Evolutionary conservation across 2,888 invertebrate genomes (phyloP), one percentile per base, ranked within the genome.

Genomic region (Polyommatus iphigenia): DNA sequence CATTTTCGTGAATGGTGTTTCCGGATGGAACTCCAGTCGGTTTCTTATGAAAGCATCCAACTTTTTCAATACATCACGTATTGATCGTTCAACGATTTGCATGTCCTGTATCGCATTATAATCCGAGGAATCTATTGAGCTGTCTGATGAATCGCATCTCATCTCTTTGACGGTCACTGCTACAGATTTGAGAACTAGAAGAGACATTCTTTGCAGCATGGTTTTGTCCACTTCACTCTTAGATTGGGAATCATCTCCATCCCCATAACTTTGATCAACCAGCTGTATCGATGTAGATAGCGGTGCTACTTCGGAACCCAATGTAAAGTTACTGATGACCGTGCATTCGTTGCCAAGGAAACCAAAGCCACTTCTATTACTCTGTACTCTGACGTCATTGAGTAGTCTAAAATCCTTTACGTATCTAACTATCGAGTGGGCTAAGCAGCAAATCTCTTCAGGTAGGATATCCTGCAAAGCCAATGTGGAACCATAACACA

Each of bases 131-230:
- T 97, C 97, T 72, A 97, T 95, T 0, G 98, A 98, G 57, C 97
- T 97, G 85, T 97, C 98, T 10, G 97, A 97, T 24, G 97, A 97
- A 88, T 98, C 98, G 80, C 97, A 97, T 78, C 98, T 94, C 83
- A 98, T 98, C 89, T 98, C 98, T 87, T 98, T 98, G 0, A 98
- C 97, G 0, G 97, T 98, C 0, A 98, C 97, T 0, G 98, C 98
- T 57, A 98, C 97, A 41, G 98, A 97, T 91, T 98, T 98, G 4
- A 98, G 90, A 77, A 98, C 97, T 79, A 98, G 90, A n/a, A 98
- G 90, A 3, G 97, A 97, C 94, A 98, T 96, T 90, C 98, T 97
- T 86, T 98, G 98, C 71, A 98, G 90, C 86, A 98, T 95, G 2
- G 97, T 97, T 86, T 96, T 96, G 84, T 97, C 97, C 80, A 97